Evolutionary conservation across 35 echinoderm and acorn worm species (phyloP).

Genomic region (Amphiura filiformis): DNA sequence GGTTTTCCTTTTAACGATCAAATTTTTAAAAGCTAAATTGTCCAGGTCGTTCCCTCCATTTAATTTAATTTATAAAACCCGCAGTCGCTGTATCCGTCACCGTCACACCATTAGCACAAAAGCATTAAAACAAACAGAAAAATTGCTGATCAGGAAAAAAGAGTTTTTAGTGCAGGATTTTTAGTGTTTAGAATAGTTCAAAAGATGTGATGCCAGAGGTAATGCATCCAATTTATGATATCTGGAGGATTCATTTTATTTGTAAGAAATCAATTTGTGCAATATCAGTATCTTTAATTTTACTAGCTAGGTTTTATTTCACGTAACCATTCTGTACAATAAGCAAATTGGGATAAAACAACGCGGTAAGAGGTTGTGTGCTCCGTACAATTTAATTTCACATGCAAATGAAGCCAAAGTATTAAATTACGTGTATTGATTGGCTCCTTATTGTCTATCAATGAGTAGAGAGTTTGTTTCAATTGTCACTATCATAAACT

Average conservation of each 20-base stretch:
- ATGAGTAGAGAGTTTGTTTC: not conserved
- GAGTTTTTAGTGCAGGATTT: no score
- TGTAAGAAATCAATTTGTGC: no score
- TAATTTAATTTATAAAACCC: not conserved
- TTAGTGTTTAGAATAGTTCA: no score
- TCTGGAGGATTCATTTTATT: no score
- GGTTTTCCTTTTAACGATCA: no score
- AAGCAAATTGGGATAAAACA: not conserved
- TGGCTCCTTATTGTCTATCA: not conserved
- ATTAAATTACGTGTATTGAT: slow-evolving; percentile 11
- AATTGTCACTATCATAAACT: not conserved
- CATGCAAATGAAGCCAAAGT: not conserved
- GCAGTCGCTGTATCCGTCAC: not conserved
- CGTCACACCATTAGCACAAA: not conserved
- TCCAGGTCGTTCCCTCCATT: not conserved
- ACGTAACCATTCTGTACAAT: no score
- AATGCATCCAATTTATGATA: no score
- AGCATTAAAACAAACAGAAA: not conserved
- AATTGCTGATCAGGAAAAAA: not conserved
- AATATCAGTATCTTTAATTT: no score
- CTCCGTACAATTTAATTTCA: not conserved
- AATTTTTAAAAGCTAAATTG: not conserved
- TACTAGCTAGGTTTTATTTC: no score
- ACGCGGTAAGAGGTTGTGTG: not conserved
- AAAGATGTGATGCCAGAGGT: no score